Base-by-base conservation (phyloP, 2,113 vertebrate genomes). In the Hyperoodon ampullatus region DNA sequence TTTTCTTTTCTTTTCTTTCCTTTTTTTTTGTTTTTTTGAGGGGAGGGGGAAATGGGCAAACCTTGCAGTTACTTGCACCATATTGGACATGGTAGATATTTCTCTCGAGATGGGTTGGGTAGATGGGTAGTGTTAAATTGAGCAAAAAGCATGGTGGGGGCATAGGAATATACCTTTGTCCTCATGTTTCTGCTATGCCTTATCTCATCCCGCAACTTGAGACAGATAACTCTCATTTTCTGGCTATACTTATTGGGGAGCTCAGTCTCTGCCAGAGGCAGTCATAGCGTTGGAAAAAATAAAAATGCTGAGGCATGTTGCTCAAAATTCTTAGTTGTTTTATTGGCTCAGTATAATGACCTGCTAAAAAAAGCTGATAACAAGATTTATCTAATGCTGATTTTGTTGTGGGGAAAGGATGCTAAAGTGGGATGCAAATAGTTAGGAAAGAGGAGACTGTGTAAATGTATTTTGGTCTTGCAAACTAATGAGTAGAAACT, bases 401-500 rank as follows among this genome's bases (percentile, higher is more conserved):
- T 58, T 97, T 88, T 26, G 44, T 63, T 63, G 15, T 26, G 50
- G n/a, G 58, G 35, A 53, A 75, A 42, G n/a, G 7, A 47, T 94
- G 65, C 66, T 91, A 65, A 81, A 90, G 72, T 84, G 26, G 81
- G 18, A 30, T 95, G 50, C 90, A 42, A 53, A 80, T 58, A 88
- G 33, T 92, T 92, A 71, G 75, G 63, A 71, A 81, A 83, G 82
- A 83, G 26, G 68, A 91, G 30, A 88, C 50, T 47, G 2, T 87
- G 33, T 68, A 77, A 85, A 55, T 95, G 74, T 89, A 28, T 85
- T 94, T 85, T 78, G 66, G 44, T 42, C 12, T 33, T 94, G 19
- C 21, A 81, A 39, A 65, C 85, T 87, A 70, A 81, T 95, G 16
- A 88, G 11, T 42, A 93, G 55, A 80, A 87, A 71, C 80, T 86